Percentiles rank a stretch among this genome's conserved stretches.
Evolutionary conservation across 2,797 vertebrate genomes (phyloP).

Genomic region (Anguilla anguilla): DNA sequence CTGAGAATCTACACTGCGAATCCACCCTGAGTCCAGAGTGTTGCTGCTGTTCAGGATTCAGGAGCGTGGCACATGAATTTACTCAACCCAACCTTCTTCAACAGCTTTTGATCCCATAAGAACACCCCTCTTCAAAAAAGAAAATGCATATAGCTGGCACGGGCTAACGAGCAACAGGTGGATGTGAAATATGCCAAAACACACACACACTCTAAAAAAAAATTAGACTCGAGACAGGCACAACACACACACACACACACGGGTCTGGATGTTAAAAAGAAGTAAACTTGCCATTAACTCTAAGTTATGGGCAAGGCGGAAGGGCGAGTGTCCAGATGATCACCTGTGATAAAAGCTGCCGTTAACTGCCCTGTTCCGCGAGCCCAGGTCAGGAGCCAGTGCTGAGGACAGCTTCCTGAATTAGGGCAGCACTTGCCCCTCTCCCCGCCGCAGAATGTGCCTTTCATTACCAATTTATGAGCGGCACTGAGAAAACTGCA

Average conservation of each 20-base stretch:
- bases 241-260: neutral
- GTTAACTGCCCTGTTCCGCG: neutral
- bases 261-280: neutral
- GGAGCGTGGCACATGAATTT: neutral
- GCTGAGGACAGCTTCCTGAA: slow-evolving; percentile 31
- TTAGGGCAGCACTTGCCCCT: slow-evolving; percentile 24
- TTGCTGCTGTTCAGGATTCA: neutral
- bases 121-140: neutral
- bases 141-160: neutral
- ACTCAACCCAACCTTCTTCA: neutral
- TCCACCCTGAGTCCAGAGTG: too few relatives aligned
- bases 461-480: slow-evolving; percentile 45
- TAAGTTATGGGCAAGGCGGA: neutral
- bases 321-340: neutral
- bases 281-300: neutral
- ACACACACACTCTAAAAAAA: neutral
- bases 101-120: neutral
- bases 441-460: slow-evolving; percentile 16
- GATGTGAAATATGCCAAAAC: neutral
- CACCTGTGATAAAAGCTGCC: slow-evolving; percentile 15
- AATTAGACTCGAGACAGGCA: too few relatives aligned
- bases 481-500: slow-evolving; percentile 31
- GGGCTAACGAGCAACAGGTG: neutral
- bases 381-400: slow-evolving; percentile 24
- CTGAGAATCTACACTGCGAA: too few relatives aligned